phyloP scores from a whole-genome alignment of 2,113 vertebrate species.

The Callochromis pleurospilus region DNA sequence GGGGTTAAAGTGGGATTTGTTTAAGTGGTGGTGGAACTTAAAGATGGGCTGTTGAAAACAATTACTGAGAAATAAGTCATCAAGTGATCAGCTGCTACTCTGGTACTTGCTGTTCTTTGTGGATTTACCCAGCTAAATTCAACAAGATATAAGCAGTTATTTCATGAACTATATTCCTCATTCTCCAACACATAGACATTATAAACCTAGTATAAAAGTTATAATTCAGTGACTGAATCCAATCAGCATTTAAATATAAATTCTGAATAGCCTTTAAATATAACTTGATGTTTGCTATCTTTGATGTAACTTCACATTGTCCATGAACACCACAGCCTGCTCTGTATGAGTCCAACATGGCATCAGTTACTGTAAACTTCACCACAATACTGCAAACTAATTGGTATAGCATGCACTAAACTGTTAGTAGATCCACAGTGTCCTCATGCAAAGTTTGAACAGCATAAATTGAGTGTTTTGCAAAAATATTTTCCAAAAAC shows the following conservation, averaged over 20 bases:
- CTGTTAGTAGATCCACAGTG: background rate
- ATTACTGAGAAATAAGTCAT: background rate
- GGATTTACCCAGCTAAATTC: background rate
- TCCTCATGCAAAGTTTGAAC: background rate
- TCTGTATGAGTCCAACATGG: background rate
- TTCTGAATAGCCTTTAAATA: background rate
- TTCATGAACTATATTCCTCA: background rate
- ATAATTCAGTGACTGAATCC: background rate
- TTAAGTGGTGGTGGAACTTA: background rate
- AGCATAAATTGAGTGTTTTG: background rate
- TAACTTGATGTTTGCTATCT: background rate
- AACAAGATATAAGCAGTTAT: background rate
- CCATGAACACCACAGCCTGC: background rate
- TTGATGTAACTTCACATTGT: background rate
- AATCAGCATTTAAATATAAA: background rate
- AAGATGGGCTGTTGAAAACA: background rate
- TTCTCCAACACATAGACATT: background rate
- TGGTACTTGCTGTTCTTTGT: accelerated
- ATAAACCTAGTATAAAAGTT: background rate
- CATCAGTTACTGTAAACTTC: background rate
- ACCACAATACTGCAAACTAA: background rate
- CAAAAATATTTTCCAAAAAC: background rate
- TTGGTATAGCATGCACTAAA: accelerated
- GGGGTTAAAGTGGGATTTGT: background rate
- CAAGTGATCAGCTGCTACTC: background rate